phyloP scores from a whole-genome alignment of 2,888 invertebrate genomes.

The Halictus quadricinctus region DNA sequence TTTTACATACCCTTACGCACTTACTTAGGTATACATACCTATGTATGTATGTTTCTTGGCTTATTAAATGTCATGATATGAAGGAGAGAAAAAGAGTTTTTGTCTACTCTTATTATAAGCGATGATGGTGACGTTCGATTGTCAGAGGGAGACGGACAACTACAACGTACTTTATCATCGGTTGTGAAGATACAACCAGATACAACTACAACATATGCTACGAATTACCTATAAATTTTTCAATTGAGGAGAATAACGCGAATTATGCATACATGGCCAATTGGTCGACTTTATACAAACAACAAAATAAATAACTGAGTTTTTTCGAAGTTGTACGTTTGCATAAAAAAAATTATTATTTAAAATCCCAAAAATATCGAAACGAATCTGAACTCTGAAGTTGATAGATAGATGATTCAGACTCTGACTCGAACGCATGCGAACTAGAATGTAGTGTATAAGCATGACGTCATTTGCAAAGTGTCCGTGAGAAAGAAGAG shows the following conservation, averaged over 20 bases:
- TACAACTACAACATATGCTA: neutral
- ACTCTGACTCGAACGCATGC: conserved; percentile 43
- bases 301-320: neutral
- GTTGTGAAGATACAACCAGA: neutral
- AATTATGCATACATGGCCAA: neutral
- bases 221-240: neutral
- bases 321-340: neutral
- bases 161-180: neutral
- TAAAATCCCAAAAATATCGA: conserved; percentile 28
- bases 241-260: neutral
- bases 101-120: neutral
- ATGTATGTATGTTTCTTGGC: too few species aligned
- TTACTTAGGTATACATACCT: too few species aligned
- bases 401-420: conserved; percentile 27
- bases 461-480: conserved; percentile 72
- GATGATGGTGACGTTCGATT: neutral
- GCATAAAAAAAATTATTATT: neutral
- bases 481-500: conserved; percentile 27
- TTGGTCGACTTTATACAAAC: neutral
- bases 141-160: neutral
- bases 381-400: conserved; percentile 18
- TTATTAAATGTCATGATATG: neutral
- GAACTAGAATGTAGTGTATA: conserved; percentile 32
- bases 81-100: neutral
- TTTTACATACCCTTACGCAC: neutral